Evolutionary conservation across 1,140 invertebrate species (phyloP).

Genomic region (Zaprionus ghesquierei): DNA sequence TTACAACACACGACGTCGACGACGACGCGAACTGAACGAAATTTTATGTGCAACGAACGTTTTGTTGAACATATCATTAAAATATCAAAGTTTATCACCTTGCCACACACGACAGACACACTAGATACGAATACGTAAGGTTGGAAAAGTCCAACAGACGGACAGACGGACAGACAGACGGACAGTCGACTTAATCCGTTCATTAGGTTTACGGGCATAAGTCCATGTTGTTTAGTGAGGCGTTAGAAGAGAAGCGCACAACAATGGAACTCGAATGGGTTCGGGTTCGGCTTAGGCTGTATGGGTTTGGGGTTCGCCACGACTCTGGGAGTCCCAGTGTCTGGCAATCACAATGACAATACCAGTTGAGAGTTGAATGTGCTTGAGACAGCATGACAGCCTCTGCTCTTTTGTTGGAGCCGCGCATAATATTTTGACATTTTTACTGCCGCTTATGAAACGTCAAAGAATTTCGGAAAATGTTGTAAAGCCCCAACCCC

Average conservation of each 20-base stretch:
- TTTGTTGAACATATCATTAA: slow-evolving; percentile 81
- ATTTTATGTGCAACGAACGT: slow-evolving; percentile 76
- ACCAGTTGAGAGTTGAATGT: slow-evolving; percentile 49
- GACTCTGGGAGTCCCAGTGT: neutral
- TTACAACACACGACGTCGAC: slow-evolving; percentile 48
- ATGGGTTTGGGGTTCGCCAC: neutral
- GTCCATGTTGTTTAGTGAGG: slow-evolving; percentile 78
- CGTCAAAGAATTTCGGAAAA: slow-evolving; percentile 57
- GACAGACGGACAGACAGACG: slow-evolving; percentile 15
- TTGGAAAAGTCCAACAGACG: slow-evolving; percentile 39
- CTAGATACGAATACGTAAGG: slow-evolving; percentile 39
- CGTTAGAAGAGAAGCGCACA: slow-evolving; percentile 66
- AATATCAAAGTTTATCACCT: slow-evolving; percentile 81
- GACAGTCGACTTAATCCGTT: slow-evolving; percentile 71
- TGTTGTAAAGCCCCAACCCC: neutral
- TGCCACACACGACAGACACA: slow-evolving; percentile 60
- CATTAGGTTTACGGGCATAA: slow-evolving; percentile 79
- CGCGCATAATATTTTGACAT: slow-evolving; percentile 75
- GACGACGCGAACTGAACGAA: slow-evolving; percentile 36
- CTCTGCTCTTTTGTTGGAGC: slow-evolving; percentile 40
- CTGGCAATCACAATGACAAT: slow-evolving; percentile 54
- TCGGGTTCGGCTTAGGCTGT: neutral
- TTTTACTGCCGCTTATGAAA: slow-evolving; percentile 77
- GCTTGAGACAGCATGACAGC: slow-evolving; percentile 71
- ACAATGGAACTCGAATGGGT: slow-evolving; percentile 45